Evolutionary conservation across 92 coral and sea anemone genomes (phyloP).

Genomic region (Siderastrea radians): DNA sequence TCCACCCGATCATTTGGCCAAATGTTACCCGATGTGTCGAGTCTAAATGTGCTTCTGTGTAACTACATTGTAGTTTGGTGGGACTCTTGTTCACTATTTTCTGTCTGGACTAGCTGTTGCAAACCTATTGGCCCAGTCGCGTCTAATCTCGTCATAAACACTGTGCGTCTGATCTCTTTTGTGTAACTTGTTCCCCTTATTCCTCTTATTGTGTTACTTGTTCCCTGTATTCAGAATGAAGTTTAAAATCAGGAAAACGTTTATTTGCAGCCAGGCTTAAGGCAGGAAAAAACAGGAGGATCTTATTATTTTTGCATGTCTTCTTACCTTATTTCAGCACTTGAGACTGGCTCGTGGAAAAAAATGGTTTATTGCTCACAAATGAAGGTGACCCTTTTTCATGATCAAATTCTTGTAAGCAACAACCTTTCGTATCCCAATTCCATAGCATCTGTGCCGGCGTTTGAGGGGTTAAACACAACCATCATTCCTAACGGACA

Average conservation of each 20-base stretch:
- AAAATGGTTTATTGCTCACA: slow-evolving; percentile 37
- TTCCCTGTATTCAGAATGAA: slow-evolving; percentile 66
- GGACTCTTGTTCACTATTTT: slow-evolving; percentile 12
- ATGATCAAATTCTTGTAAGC: background rate
- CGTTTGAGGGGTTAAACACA: slow-evolving; percentile 28
- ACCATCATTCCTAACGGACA: slow-evolving; percentile 46
- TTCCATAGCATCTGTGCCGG: slow-evolving; percentile 44
- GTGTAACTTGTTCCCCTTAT: slow-evolving; percentile 3
- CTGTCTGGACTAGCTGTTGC: slow-evolving; percentile 51
- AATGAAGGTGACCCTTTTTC: slow-evolving; percentile 30
- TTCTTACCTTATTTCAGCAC: background rate
- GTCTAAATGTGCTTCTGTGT: slow-evolving; percentile 38
- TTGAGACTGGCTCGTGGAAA: background rate
- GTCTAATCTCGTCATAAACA: slow-evolving; percentile 58
- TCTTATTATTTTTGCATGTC: slow-evolving; percentile 38
- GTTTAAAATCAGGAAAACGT: slow-evolving; percentile 64
- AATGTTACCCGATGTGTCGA: background rate
- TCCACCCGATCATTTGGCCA: slow-evolving; percentile 51
- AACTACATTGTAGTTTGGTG: background rate
- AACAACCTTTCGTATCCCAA: slow-evolving; percentile 52
- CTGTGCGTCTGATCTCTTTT: slow-evolving; percentile 13
- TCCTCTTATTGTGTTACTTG: too few relatives aligned
- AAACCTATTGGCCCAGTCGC: slow-evolving; percentile 66
- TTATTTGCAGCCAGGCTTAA: slow-evolving; percentile 50
- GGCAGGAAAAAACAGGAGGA: slow-evolving; percentile 56